Evolutionary conservation across 2,888 invertebrate species (phyloP).

Genomic region (Ormyrus labotus): DNA sequence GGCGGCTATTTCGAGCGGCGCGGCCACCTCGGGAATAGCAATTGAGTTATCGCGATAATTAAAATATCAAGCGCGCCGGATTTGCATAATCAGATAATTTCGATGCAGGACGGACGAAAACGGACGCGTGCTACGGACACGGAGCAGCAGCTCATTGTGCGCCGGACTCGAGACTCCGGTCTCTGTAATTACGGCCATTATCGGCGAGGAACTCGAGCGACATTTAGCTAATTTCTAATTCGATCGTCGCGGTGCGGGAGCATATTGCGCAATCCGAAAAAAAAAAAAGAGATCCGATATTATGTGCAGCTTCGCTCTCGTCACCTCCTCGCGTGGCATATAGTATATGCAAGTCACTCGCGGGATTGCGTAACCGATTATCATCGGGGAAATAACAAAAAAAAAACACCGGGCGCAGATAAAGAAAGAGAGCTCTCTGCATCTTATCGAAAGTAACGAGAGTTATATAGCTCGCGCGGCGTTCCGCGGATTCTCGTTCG

Average conservation of each 20-base stretch:
- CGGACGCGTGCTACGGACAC: neutral
- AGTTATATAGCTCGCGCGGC: neutral
- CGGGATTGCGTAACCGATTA: too few species aligned
- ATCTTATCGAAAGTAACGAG: neutral
- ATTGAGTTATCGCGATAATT: conserved; percentile 39
- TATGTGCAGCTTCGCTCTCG: too few species aligned
- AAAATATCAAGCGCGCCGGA: conserved; percentile 19
- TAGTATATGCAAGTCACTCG: too few species aligned
- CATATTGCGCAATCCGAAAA: conserved; percentile 12
- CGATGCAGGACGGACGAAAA: conserved; percentile 35
- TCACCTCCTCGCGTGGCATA: too few species aligned
- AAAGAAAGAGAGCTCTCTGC: neutral
- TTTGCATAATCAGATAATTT: conserved; percentile 40
- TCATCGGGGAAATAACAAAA: too few species aligned
- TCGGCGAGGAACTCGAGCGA: too few species aligned
- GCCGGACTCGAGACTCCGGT: neutral
- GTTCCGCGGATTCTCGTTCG: neutral
- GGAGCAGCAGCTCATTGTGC: too few species aligned
- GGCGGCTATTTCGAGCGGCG: conserved; percentile 13
- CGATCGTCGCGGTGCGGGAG: too few species aligned
- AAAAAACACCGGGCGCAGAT: neutral
- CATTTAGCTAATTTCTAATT: too few species aligned
- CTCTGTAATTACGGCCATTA: conserved; percentile 40
- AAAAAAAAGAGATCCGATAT: neutral
- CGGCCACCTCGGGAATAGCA: conserved; percentile 19